Percentiles rank a stretch among this genome's conserved stretches.
phyloP scores from a whole-genome alignment of 2,113 vertebrate genomes.

The Baryphthengus martii region DNA sequence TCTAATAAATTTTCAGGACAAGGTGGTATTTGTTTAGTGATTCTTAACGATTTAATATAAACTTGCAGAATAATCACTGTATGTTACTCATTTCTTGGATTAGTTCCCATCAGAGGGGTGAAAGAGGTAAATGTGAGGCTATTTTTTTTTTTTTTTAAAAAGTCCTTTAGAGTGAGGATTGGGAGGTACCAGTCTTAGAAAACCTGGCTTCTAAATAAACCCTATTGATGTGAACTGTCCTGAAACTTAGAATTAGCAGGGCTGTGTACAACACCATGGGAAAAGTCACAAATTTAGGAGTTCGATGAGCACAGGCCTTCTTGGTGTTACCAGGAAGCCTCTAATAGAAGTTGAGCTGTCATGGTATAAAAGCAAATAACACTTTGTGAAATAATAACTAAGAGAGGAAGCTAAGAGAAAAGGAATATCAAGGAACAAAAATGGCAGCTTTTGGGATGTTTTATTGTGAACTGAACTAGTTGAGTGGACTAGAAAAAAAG shows the following conservation, averaged over 20 bases:
- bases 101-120: background rate
- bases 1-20: background rate
- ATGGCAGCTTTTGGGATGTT: background rate
- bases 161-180: background rate
- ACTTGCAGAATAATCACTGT: background rate
- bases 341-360: background rate
- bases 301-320: accelerated
- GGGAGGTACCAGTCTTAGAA: background rate
- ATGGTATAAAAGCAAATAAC: background rate
- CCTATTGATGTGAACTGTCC: background rate
- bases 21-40: background rate
- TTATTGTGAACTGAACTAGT: background rate
- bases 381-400: background rate
- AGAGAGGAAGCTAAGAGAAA: background rate
- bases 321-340: background rate
- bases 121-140: background rate
- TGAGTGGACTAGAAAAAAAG: background rate
- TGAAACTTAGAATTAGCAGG: background rate
- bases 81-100: background rate
- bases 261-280: accelerated
- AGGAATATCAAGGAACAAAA: background rate
- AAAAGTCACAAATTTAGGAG: background rate
- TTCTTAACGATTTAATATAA: background rate
- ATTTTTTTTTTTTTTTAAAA: background rate
- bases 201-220: background rate